phyloP scores from a whole-genome alignment of 2,797 vertebrate species.

The Florisuga fusca region DNA sequence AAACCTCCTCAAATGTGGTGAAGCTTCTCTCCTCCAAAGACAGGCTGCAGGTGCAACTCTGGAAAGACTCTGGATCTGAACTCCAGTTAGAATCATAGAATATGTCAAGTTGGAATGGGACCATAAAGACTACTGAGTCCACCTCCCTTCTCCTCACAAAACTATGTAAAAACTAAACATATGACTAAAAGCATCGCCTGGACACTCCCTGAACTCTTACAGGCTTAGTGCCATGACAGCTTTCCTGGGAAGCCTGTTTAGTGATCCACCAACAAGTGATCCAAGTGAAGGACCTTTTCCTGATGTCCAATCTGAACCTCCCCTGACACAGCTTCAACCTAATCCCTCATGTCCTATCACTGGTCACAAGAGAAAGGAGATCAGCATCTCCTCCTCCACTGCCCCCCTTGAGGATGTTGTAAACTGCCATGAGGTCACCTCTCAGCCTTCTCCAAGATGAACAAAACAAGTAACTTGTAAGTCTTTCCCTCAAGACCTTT shows the following conservation, averaged over 20 bases:
- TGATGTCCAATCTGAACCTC: background rate
- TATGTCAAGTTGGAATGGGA: too few relatives aligned
- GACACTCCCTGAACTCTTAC: background rate
- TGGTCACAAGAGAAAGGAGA: background rate
- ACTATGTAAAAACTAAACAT: background rate
- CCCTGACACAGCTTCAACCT: background rate
- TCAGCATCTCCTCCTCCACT: background rate
- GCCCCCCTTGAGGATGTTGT: background rate
- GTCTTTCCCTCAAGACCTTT: background rate
- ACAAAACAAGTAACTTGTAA: background rate
- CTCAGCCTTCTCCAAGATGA: background rate
- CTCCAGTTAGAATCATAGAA: too few relatives aligned
- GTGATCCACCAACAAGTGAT: background rate
- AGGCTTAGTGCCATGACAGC: background rate
- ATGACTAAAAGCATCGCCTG: rapidly evolving
- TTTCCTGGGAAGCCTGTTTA: background rate
- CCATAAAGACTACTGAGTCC: too few relatives aligned
- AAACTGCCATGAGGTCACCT: background rate
- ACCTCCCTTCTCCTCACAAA: background rate
- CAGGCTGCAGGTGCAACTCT: background rate
- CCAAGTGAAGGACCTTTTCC: background rate
- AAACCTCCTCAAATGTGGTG: background rate
- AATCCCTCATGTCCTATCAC: background rate
- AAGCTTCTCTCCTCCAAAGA: background rate
- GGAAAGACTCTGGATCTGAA: background rate